Conservation (phyloP, 92 coral and sea anemone species). For the Epizoanthus fatuus region DNA sequence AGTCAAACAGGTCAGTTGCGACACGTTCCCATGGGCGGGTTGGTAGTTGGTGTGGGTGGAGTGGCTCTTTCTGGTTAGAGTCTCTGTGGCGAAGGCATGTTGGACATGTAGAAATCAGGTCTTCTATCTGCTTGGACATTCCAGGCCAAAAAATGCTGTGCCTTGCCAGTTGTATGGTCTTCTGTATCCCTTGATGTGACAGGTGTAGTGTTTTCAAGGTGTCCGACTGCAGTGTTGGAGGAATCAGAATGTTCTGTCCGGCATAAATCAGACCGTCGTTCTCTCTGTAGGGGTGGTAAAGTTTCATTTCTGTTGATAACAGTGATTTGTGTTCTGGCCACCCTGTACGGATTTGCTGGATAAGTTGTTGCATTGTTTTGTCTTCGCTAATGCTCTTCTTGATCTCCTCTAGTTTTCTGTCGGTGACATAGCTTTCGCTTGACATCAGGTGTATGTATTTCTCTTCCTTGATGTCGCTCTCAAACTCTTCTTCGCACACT, state of each 20-base stretch:
- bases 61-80: constrained; percentile 56
- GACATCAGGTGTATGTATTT: constrained; percentile 70
- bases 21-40: constrained; percentile 60
- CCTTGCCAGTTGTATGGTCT: constrained; percentile 58
- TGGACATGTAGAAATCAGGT: constrained; percentile 47
- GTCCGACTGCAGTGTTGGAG: constrained; percentile 54
- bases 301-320: constrained; percentile 28
- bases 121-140: constrained; percentile 57
- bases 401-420: constrained; percentile 58
- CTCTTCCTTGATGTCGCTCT: constrained; percentile 56
- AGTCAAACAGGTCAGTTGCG: constrained; percentile 47
- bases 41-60: constrained; percentile 61
- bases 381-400: constrained; percentile 42
- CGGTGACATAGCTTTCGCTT: constrained; percentile 56
- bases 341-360: constrained; percentile 51
- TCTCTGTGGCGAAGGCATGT: constrained; percentile 61
- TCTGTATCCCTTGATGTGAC: constrained; percentile 73
- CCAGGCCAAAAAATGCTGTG: constrained; percentile 75
- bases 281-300: constrained; percentile 37
- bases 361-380: constrained; percentile 37
- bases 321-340: constrained; percentile 54
- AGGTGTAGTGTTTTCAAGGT: constrained; percentile 62
- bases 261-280: constrained; percentile 54
- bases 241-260: constrained; percentile 57
- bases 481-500: constrained; percentile 45